Percentiles rank a stretch among this genome's conserved stretches.
These are phyloP conservation scores for Chiloscyllium punctatum DNA, from an alignment of 2,797 vertebrate genomes.

Conservation along the genomic window DNA sequence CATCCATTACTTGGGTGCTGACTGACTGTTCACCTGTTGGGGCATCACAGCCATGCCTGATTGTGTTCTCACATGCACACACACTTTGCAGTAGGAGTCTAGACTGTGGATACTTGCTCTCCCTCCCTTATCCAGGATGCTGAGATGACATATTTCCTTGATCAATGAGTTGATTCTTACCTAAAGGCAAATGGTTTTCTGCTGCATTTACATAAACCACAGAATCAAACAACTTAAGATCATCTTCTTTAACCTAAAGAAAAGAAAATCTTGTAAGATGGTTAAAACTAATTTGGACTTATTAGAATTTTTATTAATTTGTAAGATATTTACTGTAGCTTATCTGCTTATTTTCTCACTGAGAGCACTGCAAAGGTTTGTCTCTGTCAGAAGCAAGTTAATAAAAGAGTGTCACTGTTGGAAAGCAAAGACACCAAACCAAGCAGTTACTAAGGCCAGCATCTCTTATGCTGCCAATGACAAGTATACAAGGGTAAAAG, in stretches of 20 bases:
- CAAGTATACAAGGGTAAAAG: background rate
- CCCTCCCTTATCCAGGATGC: background rate
- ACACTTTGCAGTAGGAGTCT: background rate
- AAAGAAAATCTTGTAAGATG: background rate
- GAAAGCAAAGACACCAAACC: background rate
- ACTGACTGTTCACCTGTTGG: background rate
- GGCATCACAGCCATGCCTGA: background rate
- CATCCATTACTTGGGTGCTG: background rate
- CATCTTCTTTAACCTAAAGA: slow-evolving; percentile 55
- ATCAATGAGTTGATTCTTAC: slow-evolving; percentile 45
- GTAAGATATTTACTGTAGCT: background rate
- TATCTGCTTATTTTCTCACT: background rate
- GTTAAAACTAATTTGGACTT: background rate
- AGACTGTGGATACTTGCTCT: background rate
- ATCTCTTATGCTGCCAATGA: background rate
- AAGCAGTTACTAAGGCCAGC: background rate
- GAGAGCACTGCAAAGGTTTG: background rate
- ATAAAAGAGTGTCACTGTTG: background rate
- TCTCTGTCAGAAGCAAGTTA: background rate
- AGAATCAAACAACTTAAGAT: slow-evolving; percentile 52
- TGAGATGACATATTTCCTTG: background rate
- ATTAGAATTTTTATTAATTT: background rate
- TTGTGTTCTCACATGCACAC: background rate
- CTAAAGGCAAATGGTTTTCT: slow-evolving; percentile 55
- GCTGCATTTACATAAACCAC: slow-evolving; percentile 57